Conservation (phyloP, 2,113 vertebrate genomes). For the Sula dactylatra region DNA sequence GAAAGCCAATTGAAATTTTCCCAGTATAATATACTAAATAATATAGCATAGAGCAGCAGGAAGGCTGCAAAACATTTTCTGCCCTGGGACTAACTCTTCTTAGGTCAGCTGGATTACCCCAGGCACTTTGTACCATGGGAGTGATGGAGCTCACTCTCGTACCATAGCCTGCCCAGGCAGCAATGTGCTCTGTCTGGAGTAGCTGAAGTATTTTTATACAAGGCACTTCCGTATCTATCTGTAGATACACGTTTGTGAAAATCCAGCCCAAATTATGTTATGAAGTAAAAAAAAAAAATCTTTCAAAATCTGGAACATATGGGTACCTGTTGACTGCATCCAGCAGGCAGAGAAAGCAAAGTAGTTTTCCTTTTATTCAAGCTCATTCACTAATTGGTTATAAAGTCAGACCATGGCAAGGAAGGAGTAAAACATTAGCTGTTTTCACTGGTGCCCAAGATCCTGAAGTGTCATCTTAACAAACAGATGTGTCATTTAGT, state of each 20-base stretch:
- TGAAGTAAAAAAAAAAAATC: background rate
- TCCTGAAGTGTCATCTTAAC: background rate
- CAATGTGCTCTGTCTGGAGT: background rate
- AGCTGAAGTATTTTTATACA: background rate
- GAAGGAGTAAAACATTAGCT: background rate
- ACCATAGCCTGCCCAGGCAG: background rate
- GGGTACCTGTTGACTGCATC: background rate
- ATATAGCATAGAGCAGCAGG: background rate
- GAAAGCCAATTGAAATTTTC: background rate
- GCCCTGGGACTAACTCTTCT: background rate
- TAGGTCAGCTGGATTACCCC: background rate
- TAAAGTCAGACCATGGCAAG: background rate
- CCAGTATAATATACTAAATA: background rate
- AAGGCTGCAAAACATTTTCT: background rate
- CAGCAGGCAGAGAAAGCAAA: background rate
- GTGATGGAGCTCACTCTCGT: background rate
- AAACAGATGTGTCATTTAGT: background rate
- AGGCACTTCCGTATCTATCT: background rate
- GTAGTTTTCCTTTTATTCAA: background rate
- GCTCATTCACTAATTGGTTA: background rate
- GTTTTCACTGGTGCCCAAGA: background rate
- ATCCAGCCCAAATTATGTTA: background rate
- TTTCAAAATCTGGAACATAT: background rate
- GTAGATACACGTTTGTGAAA: background rate
- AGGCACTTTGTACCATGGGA: background rate